phyloP scores from a whole-genome alignment of 2,113 vertebrate species.

The Neodontobutis hainanensis region DNA sequence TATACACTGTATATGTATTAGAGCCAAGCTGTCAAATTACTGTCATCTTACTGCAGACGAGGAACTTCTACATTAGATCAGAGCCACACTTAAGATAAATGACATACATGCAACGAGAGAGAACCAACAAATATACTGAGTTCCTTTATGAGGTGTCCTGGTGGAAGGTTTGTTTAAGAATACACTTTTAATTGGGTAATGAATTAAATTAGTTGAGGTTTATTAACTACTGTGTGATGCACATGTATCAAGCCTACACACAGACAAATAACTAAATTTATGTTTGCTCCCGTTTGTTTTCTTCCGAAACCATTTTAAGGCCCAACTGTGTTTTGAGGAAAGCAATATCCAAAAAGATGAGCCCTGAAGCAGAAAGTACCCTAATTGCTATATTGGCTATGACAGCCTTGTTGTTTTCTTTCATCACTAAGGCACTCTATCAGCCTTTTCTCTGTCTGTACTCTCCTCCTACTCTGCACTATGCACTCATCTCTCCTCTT shows the following conservation, averaged over 20 bases:
- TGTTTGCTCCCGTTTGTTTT: slow-evolving; percentile 20
- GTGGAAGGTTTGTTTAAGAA: not conserved
- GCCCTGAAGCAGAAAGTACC: slow-evolving; percentile 40
- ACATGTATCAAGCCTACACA: not conserved
- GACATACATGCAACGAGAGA: not conserved
- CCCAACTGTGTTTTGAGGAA: slow-evolving; percentile 38
- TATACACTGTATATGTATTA: not conserved
- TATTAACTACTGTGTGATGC: not conserved
- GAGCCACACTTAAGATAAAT: slow-evolving; percentile 17
- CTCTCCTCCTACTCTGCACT: slow-evolving; percentile 30
- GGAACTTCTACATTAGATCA: slow-evolving; percentile 21
- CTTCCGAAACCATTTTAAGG: slow-evolving; percentile 26
- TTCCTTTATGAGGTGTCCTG: not conserved
- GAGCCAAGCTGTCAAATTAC: slow-evolving; percentile 32
- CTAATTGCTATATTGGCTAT: slow-evolving; percentile 56
- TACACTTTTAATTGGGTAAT: not conserved
- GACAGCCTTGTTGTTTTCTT: slow-evolving; percentile 59
- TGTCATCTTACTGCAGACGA: slow-evolving; percentile 1
- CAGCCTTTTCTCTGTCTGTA: slow-evolving; percentile 37
- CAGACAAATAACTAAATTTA: not conserved
- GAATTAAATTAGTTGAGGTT: no score
- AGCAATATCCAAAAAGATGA: slow-evolving; percentile 39
- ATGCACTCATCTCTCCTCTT: slow-evolving; percentile 50
- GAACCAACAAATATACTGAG: not conserved
- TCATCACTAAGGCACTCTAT: slow-evolving; percentile 54